These are phyloP conservation scores for Bembecia ichneumoniformis DNA, from an alignment of 2,888 invertebrate genomes.

Conservation along the genomic window DNA sequence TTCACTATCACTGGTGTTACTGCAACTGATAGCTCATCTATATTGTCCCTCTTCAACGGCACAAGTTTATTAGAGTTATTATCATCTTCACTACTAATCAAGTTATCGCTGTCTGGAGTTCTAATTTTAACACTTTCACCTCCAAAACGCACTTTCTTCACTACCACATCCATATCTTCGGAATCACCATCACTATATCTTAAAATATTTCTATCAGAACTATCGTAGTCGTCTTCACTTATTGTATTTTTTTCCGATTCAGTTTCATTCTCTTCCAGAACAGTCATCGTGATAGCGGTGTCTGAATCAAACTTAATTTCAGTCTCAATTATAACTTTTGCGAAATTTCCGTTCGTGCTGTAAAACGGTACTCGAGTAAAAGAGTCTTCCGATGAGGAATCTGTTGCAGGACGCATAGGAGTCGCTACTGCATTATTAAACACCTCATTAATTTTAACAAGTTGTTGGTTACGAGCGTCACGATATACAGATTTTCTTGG, in stretches of 20 bases:
- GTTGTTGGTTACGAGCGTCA: constrained; percentile 34
- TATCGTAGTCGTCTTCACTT: constrained; percentile 60
- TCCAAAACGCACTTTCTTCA: constrained; percentile 85
- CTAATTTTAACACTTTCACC: constrained; percentile 90
- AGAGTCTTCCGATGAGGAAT: constrained; percentile 75
- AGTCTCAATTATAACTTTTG: constrained; percentile 84
- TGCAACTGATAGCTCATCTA: constrained; percentile 29
- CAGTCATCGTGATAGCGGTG: constrained; percentile 87
- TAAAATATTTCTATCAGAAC: constrained; percentile 64
- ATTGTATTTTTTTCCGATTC: constrained; percentile 56
- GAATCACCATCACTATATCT: constrained; percentile 75
- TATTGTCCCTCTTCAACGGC: constrained; percentile 22
- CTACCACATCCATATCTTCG: constrained; percentile 68
- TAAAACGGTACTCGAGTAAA: constrained; percentile 54
- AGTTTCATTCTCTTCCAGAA: constrained; percentile 78
- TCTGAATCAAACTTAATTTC: constrained; percentile 87
- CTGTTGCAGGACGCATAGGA: constrained; percentile 44
- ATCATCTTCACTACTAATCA: constrained; percentile 70
- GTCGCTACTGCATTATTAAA: constrained; percentile 36
- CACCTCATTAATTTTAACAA: constrained; percentile 49
- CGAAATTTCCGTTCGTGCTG: constrained; percentile 47
- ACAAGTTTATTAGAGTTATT: constrained; percentile 14
- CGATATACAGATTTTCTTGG: constrained; percentile 40
- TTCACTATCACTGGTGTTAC: constrained; percentile 31
- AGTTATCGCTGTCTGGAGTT: constrained; percentile 86